Percentiles rank a stretch among this genome's conserved stretches.
Evolutionary conservation across 2,797 vertebrate species (phyloP).

Genomic region (Podarcis siculus): DNA sequence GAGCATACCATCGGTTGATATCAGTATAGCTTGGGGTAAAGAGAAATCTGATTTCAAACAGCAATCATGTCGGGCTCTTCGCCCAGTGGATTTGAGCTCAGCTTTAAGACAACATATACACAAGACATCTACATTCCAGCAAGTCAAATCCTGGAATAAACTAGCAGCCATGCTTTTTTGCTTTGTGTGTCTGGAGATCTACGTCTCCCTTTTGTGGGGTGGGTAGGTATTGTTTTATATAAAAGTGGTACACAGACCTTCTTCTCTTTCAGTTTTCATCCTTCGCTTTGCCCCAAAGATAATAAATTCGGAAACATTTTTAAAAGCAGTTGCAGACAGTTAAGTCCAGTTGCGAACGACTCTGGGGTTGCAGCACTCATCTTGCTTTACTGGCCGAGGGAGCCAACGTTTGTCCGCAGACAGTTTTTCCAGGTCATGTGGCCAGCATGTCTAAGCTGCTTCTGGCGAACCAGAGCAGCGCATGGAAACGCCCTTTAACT

Average conservation of each 20-base stretch:
- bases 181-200: neutral
- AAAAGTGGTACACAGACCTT: no score
- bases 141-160: no score
- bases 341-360: no score
- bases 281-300: neutral
- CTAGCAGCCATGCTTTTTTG: neutral
- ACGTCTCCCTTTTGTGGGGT: no score
- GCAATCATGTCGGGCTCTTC: neutral
- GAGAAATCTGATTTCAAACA: neutral
- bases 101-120: neutral
- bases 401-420: no score
- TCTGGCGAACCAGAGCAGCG: no score
- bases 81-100: neutral
- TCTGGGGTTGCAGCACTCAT: no score
- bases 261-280: neutral
- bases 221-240: no score
- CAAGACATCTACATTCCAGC: neutral
- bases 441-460: no score
- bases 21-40: neutral
- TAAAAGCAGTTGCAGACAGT: neutral
- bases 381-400: no score
- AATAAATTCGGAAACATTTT: neutral
- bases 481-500: accelerated
- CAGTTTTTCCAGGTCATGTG: no score
- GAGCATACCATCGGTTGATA: neutral